These are phyloP conservation scores for Hirtodrosophila duncani DNA, from an alignment of 2,888 invertebrate genomes.

Conservation along the genomic window DNA sequence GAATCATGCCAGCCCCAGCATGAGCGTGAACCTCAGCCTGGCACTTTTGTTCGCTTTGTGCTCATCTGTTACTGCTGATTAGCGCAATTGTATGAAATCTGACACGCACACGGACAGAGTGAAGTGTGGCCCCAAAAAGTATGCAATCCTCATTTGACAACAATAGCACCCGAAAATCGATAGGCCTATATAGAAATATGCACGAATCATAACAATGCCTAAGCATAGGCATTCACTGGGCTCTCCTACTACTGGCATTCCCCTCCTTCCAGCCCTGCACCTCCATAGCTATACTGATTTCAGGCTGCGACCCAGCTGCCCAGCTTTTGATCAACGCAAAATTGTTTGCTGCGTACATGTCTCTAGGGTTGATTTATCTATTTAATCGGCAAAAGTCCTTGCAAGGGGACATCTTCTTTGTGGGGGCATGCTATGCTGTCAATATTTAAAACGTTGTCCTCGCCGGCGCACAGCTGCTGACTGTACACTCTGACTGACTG, in stretches of 20 bases:
- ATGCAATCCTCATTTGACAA: slow-evolving; percentile 52
- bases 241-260: background rate
- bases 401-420: slow-evolving; percentile 9
- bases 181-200: slow-evolving; percentile 40
- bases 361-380: slow-evolving; percentile 74
- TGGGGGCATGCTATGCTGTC: slow-evolving; percentile 38
- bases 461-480: slow-evolving; percentile 43
- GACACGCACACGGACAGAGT: slow-evolving; percentile 1
- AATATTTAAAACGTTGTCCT: slow-evolving; percentile 71
- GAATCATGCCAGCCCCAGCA: slow-evolving; percentile 20
- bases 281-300: background rate
- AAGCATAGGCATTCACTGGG: slow-evolving; percentile 20
- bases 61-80: too few species aligned
- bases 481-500: background rate
- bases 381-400: slow-evolving; percentile 60
- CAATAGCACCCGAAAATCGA: slow-evolving; percentile 46
- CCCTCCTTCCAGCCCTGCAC: background rate
- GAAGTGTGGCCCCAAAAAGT: slow-evolving; percentile 29
- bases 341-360: slow-evolving; percentile 60
- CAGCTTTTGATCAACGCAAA: slow-evolving; percentile 67
- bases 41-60: too few species aligned
- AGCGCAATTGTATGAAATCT: slow-evolving; percentile 58
- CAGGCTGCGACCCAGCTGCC: too few species aligned
- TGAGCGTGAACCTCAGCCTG: background rate
- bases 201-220: slow-evolving; percentile 55